Base-by-base conservation (phyloP, 2,113 vertebrate genomes). In the Phrynocephalus versicolor region DNA sequence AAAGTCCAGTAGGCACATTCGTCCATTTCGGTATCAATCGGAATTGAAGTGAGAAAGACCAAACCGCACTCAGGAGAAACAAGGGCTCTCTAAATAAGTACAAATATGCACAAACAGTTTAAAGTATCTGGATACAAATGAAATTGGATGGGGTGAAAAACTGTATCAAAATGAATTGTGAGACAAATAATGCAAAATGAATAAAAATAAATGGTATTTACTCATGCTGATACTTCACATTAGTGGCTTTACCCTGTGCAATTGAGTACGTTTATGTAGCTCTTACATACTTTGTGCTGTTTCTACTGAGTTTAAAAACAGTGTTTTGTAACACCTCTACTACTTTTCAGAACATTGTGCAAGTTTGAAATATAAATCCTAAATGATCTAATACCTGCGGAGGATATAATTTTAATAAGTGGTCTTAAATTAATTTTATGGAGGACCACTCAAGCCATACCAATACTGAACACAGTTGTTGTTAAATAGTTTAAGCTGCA, bases 401-500 rank as follows among this genome's bases (percentile, higher is more conserved):
- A 2, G n/a, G 25, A 0, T 9, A 74, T 51, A 64, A 51, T 55
- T 7, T 10, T 55, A 55, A 64, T 37, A 74, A 74, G 45, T 64
- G 23, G 30, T 18, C 33, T 72, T 74, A 33, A 45, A 85, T 51
- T 80, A 45, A 79, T 80, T 33, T 51, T 15, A 3, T 74, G 64
- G 23, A 39, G 37, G 75, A 19, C 27, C 15, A 73, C 13, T 15
- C 39, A 74, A 65, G 57, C 69, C 67, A 27, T 55, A 80, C 27
- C 58, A 35, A 2, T 64, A 58, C 70, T 37, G 60, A 74, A 74
- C 21, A 69, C 27, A 67, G 33, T 27, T 79, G 69, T 16, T 73
- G n/a, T 67, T 55, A 75, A 67, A 74, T 79, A 80, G 73, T 70
- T 67, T 84, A 76, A 55, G 19, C 77, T 80, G 35, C 57, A 79